Base-by-base conservation (phyloP, 2,888 invertebrate species). In the Hydriomena furcata region DNA sequence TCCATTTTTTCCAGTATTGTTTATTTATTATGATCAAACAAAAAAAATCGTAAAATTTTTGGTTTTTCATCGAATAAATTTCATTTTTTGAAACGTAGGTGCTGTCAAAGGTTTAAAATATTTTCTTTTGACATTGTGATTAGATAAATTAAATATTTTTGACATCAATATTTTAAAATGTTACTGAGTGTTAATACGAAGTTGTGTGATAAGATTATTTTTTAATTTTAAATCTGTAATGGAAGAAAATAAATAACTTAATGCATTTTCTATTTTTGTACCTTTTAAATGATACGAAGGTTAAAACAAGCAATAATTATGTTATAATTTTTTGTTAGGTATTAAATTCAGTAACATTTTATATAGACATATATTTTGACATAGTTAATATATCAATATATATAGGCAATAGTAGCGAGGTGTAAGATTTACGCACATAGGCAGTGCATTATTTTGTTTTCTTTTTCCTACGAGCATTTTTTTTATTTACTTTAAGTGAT, bases 21-120 rank as follows among this genome's bases (percentile, higher is more conserved):
- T 55, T 55, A 53, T 34, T 32, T 55, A 47, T 30, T 55, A 36
- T 40, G 11, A 43, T 38, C 31, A 36, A 32, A 49, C 31, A 36
- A 32, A 49, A 35, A 48, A 46, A 25, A 30, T 59, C 49, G 12
- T 52, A 55, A 42, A 49, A 32, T 13, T 10, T 61, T 68, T 68
- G 65, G 61, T 73, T 70, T 63, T 61, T 50, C 63, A 68, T 66
- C 64, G 75, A 78, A 76, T 73, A 79, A 79, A 76, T 73, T 72
- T 60, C n/a, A n/a, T n/a, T 66, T 64, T 70, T 69, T 66, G 67
- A 66, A 69, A 66, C 64, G 62, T 79, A 76, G 80, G 80, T 80
- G 80, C 80, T 79, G 65, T 65, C 57, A 34, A 60, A 61, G 43
- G 27, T 44, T 53, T 60, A 58, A 60, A 48, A 17, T 38, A 51